Conservation (phyloP, 2,113 vertebrate species). For the Sialia sialis region DNA sequence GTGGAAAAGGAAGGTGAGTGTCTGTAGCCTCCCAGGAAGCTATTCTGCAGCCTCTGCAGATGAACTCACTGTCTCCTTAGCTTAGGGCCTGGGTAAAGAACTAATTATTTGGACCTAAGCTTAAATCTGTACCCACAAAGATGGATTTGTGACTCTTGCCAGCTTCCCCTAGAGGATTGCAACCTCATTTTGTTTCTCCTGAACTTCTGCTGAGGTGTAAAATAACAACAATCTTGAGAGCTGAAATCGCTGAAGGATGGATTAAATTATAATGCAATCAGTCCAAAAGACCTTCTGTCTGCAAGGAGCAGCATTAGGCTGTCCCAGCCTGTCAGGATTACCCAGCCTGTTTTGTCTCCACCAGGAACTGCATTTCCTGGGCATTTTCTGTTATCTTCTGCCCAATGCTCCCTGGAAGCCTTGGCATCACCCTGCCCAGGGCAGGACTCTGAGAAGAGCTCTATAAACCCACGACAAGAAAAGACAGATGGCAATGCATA, state of each 20-base stretch:
- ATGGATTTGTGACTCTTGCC: conserved; percentile 57
- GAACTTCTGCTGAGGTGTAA: conserved; percentile 65
- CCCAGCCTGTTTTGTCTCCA: neutral
- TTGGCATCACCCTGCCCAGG: neutral
- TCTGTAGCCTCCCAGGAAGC: neutral
- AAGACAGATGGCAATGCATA: neutral
- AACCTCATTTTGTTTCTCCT: conserved; percentile 50
- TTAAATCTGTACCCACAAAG: conserved; percentile 54
- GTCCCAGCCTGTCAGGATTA: neutral
- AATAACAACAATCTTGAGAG: conserved; percentile 38
- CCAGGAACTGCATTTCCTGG: neutral
- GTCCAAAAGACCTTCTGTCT: neutral
- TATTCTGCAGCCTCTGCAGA: neutral
- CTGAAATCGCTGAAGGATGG: conserved; percentile 45
- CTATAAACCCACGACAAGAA: neutral
- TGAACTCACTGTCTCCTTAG: neutral
- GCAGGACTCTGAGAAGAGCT: neutral
- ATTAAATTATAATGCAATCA: conserved; percentile 47
- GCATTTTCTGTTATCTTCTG: neutral
- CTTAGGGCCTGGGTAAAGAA: conserved; percentile 27
- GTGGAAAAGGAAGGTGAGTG: neutral
- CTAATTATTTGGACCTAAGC: conserved; percentile 50
- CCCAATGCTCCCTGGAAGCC: neutral
- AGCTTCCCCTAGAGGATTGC: conserved; percentile 42
- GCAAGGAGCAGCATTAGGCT: neutral